Conservation (phyloP, 2,113 vertebrate genomes). For the Rhipidura dahli region DNA sequence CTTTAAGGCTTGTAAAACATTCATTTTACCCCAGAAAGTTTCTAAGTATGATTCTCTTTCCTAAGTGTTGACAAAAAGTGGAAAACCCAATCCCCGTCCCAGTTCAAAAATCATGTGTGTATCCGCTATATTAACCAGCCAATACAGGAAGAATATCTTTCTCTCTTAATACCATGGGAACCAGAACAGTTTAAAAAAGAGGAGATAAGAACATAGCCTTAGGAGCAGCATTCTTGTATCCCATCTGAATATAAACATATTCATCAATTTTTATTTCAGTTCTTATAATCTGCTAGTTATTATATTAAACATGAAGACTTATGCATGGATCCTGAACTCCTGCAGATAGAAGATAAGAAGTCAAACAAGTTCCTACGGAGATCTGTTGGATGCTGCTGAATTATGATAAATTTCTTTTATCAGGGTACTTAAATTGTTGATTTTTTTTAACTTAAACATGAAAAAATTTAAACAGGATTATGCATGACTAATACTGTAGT, state of each 20-base stretch:
- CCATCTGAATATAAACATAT: not conserved
- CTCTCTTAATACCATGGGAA: not conserved
- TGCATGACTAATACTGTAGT: not conserved
- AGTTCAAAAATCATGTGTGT: not conserved
- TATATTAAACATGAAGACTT: not conserved
- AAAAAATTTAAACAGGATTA: not conserved
- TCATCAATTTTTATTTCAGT: not conserved
- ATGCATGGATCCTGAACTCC: not conserved
- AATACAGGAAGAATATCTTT: not conserved
- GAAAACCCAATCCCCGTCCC: not conserved
- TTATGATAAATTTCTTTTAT: not conserved
- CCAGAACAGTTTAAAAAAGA: not conserved
- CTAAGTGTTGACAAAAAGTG: not conserved
- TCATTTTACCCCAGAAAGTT: not conserved
- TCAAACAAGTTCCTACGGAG: not conserved
- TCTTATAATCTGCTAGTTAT: not conserved
- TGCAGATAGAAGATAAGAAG: not conserved
- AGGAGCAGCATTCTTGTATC: not conserved
- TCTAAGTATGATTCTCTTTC: not conserved
- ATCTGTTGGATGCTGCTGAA: not conserved
- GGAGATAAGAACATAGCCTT: not conserved
- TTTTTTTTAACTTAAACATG: not conserved
- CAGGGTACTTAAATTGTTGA: not conserved
- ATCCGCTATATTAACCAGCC: not conserved
- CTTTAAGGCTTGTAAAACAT: not conserved